A percentile compares a stretch with the other conserved stretches of the same genome.
phyloP scores from a whole-genome alignment of 1,140 invertebrate species.

The Drosophila kurseongensis region DNA sequence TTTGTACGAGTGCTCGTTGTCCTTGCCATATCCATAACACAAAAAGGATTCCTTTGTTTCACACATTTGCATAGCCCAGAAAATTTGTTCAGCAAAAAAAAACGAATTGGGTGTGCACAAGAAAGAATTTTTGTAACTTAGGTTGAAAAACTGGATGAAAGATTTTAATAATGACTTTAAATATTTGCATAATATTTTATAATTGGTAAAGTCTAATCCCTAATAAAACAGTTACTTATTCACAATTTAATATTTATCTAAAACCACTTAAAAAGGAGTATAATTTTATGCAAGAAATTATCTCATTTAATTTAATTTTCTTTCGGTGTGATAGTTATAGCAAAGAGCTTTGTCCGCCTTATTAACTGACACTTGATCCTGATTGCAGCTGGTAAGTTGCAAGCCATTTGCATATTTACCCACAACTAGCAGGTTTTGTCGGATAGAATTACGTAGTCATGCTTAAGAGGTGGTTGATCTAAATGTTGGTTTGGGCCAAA shows the following conservation, averaged over 20 bases:
- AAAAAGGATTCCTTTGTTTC: constrained; percentile 52
- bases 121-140: neutral
- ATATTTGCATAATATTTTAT: too few relatives aligned
- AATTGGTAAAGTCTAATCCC: too few relatives aligned
- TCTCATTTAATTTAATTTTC: neutral
- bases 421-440: constrained; percentile 8
- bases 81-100: constrained; percentile 32
- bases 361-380: constrained; percentile 34
- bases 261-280: too few relatives aligned
- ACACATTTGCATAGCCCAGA: constrained; percentile 66
- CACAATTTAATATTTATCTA: too few relatives aligned
- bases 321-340: neutral
- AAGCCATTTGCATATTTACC: constrained; percentile 44
- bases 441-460: constrained; percentile 37
- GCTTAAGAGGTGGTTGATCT: constrained; percentile 14
- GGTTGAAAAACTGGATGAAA: too few relatives aligned
- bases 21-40: constrained; percentile 54
- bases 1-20: constrained; percentile 36
- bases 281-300: too few relatives aligned
- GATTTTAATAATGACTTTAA: too few relatives aligned
- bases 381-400: constrained; percentile 46
- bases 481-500: constrained; percentile 8
- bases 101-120: constrained; percentile 9
- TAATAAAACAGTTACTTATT: too few relatives aligned
- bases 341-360: constrained; percentile 37